Evolutionary conservation across 1,140 invertebrate genomes (phyloP).

Genomic region (Drosophila kikkawai): DNA sequence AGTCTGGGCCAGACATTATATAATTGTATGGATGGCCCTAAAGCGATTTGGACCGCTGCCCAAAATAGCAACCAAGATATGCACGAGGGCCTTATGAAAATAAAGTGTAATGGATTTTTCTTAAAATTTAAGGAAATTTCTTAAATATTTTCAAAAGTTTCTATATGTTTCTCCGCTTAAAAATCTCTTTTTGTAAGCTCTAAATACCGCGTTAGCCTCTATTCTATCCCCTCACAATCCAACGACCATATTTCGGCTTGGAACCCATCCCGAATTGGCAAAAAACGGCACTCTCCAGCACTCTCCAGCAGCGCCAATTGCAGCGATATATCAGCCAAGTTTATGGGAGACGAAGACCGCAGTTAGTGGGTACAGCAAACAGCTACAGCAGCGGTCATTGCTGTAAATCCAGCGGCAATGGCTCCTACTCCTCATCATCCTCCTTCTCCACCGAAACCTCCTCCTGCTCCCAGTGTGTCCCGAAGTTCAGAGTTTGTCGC

Average conservation of each 20-base stretch:
- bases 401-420: constrained; percentile 8
- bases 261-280: not conserved
- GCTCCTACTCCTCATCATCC: not conserved
- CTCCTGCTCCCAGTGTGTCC: constrained; percentile 5
- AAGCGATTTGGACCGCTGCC: constrained; percentile 33
- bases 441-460: not conserved
- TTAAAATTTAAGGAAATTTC: not conserved
- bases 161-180: not conserved
- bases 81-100: not conserved
- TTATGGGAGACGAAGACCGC: constrained; percentile 13
- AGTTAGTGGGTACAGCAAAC: constrained; percentile 8
- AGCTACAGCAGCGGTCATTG: constrained; percentile 17
- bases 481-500: constrained; percentile 1
- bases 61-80: constrained; percentile 30
- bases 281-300: constrained; percentile 6
- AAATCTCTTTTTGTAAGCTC: not conserved
- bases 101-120: no score
- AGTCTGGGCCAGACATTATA: constrained; percentile 37
- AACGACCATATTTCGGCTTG: not conserved
- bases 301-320: constrained; percentile 29
- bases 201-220: not conserved
- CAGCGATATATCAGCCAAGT: constrained; percentile 37
- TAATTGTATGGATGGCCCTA: constrained; percentile 17
- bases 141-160: no score
- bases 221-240: not conserved